phyloP scores from a whole-genome alignment of 2,888 invertebrate genomes.

The Drepanosiphum platanoidis region DNA sequence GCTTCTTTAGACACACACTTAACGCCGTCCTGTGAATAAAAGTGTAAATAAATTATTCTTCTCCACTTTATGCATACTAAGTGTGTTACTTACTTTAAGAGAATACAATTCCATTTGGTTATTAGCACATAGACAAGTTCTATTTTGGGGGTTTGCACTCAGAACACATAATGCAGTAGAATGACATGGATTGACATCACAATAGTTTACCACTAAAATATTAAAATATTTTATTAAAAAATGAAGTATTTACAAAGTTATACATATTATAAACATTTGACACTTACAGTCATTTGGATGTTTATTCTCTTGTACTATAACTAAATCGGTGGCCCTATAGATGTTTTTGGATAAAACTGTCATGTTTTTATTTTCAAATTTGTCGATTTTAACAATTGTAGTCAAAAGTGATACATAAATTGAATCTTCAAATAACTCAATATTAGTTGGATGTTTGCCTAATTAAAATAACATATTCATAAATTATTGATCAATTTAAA shows the following conservation, averaged over 20 bases:
- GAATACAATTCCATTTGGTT: slow-evolving; percentile 65
- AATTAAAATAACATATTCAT: slow-evolving; percentile 64
- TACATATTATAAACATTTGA: slow-evolving; percentile 1
- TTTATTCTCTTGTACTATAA: slow-evolving; percentile 76
- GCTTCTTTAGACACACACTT: slow-evolving; percentile 35
- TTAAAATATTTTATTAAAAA: slow-evolving; percentile 64
- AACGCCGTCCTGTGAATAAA: slow-evolving; percentile 34
- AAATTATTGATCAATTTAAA: neutral
- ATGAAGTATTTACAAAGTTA: slow-evolving; percentile 11
- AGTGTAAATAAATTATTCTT: neutral
- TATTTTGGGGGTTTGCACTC: slow-evolving; percentile 57
- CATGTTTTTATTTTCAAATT: slow-evolving; percentile 68
- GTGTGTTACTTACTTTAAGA: slow-evolving; percentile 27
- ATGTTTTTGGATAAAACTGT: slow-evolving; percentile 70
- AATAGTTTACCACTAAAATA: slow-evolving; percentile 70
- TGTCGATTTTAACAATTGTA: slow-evolving; percentile 69
- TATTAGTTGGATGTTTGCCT: slow-evolving; percentile 75
- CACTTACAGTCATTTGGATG: slow-evolving; percentile 66
- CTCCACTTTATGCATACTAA: neutral
- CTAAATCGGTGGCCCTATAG: slow-evolving; percentile 73
- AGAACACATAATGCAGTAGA: slow-evolving; percentile 72
- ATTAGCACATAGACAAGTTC: slow-evolving; percentile 72
- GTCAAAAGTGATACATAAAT: slow-evolving; percentile 75
- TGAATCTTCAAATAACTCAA: slow-evolving; percentile 80
- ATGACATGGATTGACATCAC: slow-evolving; percentile 72